Conservation (phyloP, 2,888 invertebrate species). For the Pycnomerus fuliginosus region DNA sequence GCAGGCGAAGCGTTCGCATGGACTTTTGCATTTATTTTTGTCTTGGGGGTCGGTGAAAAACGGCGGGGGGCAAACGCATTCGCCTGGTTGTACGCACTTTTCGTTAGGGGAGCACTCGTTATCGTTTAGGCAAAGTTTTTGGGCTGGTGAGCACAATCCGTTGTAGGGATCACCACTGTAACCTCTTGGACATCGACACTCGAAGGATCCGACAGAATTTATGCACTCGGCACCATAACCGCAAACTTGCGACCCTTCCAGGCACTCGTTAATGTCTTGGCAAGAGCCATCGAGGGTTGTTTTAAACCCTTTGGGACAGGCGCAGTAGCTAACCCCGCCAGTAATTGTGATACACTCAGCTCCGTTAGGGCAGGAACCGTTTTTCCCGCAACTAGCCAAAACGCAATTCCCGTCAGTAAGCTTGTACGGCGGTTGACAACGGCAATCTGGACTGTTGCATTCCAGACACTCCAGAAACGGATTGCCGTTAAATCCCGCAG, state of each 20-base stretch:
- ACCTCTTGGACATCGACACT: constrained; percentile 79
- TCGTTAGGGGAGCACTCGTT: constrained; percentile 84
- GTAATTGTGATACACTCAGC: constrained; percentile 90
- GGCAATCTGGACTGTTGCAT: constrained; percentile 79
- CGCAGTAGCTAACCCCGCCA: constrained; percentile 89
- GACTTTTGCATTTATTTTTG: constrained; percentile 86
- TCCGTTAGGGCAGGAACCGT: constrained; percentile 79
- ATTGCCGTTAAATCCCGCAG: constrained; percentile 84
- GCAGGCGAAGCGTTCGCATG: constrained; percentile 86
- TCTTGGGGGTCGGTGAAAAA: constrained; percentile 82
- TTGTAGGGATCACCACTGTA: constrained; percentile 81
- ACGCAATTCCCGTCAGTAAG: constrained; percentile 82
- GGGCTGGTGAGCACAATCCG: constrained; percentile 79
- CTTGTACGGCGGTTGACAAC: constrained; percentile 86
- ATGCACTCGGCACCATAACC: constrained; percentile 86
- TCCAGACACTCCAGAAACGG: constrained; percentile 85
- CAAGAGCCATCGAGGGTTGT: constrained; percentile 79
- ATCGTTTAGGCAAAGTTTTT: constrained; percentile 79
- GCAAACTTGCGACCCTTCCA: constrained; percentile 72
- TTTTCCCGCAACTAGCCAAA: constrained; percentile 77
- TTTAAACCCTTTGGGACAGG: constrained; percentile 84
- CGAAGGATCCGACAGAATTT: constrained; percentile 75
- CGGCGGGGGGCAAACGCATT: constrained; percentile 89
- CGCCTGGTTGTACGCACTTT: constrained; percentile 88
- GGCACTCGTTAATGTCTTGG: constrained; percentile 82